Base-by-base conservation (phyloP, 2,888 invertebrate genomes). In the Pyrgus malvae region DNA sequence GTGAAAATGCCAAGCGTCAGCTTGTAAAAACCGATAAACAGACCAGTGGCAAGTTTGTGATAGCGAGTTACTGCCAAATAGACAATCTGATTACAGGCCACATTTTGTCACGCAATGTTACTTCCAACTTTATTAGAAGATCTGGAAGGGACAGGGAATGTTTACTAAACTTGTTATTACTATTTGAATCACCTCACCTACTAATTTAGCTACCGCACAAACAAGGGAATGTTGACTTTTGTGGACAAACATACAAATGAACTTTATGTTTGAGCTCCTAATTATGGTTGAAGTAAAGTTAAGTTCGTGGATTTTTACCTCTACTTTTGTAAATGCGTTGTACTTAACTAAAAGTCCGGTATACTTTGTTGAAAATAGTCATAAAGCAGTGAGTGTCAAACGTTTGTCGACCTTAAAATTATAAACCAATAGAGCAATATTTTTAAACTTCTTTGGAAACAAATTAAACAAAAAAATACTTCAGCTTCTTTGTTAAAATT, bases 21-120 rank as follows among this genome's bases (percentile, higher is more conserved):
- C 66, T 76, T 75, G 81, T 81, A 78, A 82, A 72, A 66, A 68
- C 78, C 69, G 82, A 83, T 80, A 82, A 76, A 73, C 67, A 58
- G 68, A 69, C 73, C 78, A 80, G 74, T 76, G 67, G 67, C 66
- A 68, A 74, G 31, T 17, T 17, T 11, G 44, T 14, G 51, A 53
- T 76, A 80, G 72, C 68, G 69, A 61, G 60, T 59, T 66, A 62
- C 61, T 64, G 62, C 65, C 68, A 69, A 72, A 75, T 67, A 69
- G 70, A 67, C 68, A 74, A 78, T 75, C 80, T 73, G 82, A 83
- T 83, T 79, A 74, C 63, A 65, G 78, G 76, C 76, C 66, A 78
- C 72, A 74, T 77, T 76, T 80, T 76, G 83, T 82, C 84, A 85
- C 84, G 84, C 85, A 74, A 84, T 75, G 76, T 45, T 27, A 35